These are phyloP conservation scores for Linnaemya tessellans DNA, from an alignment of 2,888 invertebrate species.

Conservation along the genomic window DNA sequence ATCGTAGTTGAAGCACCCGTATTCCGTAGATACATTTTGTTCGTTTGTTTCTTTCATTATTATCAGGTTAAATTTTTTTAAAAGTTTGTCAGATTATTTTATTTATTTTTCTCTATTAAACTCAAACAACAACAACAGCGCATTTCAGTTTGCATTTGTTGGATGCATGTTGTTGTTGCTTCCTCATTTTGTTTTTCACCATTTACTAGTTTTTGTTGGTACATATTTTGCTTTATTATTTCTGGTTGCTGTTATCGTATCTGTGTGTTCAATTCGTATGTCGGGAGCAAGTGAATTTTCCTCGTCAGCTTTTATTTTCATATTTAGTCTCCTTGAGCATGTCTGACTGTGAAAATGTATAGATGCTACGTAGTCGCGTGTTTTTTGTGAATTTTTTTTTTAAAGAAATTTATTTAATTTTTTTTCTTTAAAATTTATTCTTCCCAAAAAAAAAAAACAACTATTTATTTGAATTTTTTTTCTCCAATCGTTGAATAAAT, in stretches of 20 bases:
- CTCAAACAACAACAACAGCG: slow-evolving; percentile 39
- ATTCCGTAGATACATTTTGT: slow-evolving; percentile 40
- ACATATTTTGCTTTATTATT: slow-evolving; percentile 71
- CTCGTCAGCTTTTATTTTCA: slow-evolving; percentile 67
- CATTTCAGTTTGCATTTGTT: slow-evolving; percentile 48
- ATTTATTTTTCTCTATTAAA: slow-evolving; percentile 55
- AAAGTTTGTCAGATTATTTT: slow-evolving; percentile 13
- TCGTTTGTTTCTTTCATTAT: slow-evolving; percentile 35
- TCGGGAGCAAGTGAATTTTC: slow-evolving; percentile 71
- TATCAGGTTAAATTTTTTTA: neutral
- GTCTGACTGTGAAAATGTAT: slow-evolving; percentile 81
- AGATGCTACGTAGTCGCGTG: slow-evolving; percentile 73
- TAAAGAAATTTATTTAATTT: slow-evolving; percentile 19
- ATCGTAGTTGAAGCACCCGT: slow-evolving; percentile 46
- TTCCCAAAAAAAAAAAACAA: slow-evolving; percentile 28
- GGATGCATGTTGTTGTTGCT: slow-evolving; percentile 45
- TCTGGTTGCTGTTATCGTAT: slow-evolving; percentile 23
- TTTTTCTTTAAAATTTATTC: slow-evolving; percentile 11
- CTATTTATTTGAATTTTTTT: slow-evolving; percentile 10
- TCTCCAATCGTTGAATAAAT: slow-evolving; percentile 20
- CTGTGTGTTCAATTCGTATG: slow-evolving; percentile 17
- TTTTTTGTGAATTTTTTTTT: slow-evolving; percentile 69
- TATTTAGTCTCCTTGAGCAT: slow-evolving; percentile 77
- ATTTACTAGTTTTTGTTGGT: slow-evolving; percentile 53
- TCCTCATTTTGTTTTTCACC: slow-evolving; percentile 26